These are phyloP conservation scores for Exephanes ischioxanthus DNA, from an alignment of 2,888 invertebrate genomes.

Conservation along the genomic window DNA sequence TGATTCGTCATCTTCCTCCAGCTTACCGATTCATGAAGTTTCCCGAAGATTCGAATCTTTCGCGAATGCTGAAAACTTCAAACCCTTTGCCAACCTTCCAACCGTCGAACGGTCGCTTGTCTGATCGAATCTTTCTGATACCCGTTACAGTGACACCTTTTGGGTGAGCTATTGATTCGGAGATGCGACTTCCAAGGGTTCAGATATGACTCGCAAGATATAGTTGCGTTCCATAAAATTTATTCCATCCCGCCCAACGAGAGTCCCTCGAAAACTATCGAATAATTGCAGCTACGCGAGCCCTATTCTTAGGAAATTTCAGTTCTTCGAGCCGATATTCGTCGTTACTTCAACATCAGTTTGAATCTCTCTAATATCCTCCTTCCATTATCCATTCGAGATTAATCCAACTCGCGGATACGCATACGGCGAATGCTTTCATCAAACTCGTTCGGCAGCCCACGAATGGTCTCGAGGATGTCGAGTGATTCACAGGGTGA, in stretches of 20 bases:
- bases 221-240: neutral
- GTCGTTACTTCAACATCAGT: conserved; percentile 37
- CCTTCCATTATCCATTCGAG: neutral
- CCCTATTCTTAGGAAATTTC: neutral
- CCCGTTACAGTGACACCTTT: neutral
- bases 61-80: neutral
- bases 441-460: neutral
- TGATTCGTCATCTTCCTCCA: neutral
- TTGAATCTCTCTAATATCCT: conserved; percentile 47
- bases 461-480: neutral
- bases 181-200: neutral
- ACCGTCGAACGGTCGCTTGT: neutral
- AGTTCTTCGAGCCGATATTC: conserved; percentile 13
- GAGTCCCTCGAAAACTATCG: conserved; percentile 34
- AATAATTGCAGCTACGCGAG: conserved; percentile 17
- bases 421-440: neutral
- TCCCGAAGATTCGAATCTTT: neutral
- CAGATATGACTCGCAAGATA: neutral
- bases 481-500: neutral
- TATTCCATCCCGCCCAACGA: neutral
- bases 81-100: neutral
- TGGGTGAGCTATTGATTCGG: neutral
- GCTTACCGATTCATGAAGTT: neutral
- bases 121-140: neutral
- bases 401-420: neutral